Evolutionary conservation across 2,797 vertebrate genomes (phyloP), one percentile per base, ranked within the genome.

Genomic region (Xyrichtys novacula): DNA sequence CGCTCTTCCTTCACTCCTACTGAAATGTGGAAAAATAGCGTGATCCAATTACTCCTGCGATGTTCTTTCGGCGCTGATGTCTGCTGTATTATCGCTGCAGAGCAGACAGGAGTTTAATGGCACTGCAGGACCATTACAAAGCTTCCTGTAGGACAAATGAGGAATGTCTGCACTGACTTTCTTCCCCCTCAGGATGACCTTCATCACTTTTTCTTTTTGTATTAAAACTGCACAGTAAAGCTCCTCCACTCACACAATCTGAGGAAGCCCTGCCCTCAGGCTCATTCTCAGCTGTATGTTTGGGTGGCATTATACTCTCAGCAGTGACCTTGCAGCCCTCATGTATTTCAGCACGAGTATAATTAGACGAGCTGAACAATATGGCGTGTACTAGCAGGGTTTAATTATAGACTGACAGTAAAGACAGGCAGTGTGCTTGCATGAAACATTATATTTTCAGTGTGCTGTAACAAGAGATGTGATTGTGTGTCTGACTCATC

Each of bases 211-310:
- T 22, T 9, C 28, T n/a, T n/a, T n/a, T 34, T 34, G 10, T 66
- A 25, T 78, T 68, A 67, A 64, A 48, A 19, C 22, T 11, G 23
- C 4, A 7, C 68, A 58, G 40, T 49, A 28, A 68, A 65, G 83
- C 50, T 17, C n/a, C 72, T 63, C 70, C 22, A 32, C 52, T 58
- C 50, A 50, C 72, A 91, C 89, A 92, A 90, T 92, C 85, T 53
- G 26, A 89, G 90, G 89, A 92, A 91, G 63, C 86, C 85, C 85
- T 85, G 81, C 90, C 90, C 87, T 71, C 20, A 14, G 34, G 20
- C 52, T 70, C 61, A 52, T 78, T 87, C 74, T 83, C 47, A 34
- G 23, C 20, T 28, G 15, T 26, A 19, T 78, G 75, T 85, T 81
- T 76, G 61, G 77, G 32, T 83, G 77, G 57, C 72, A 83, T 81